Percentiles rank a stretch among this genome's conserved stretches.
Evolutionary conservation across 2,888 invertebrate species (phyloP).

Genomic region (Chelonus formosanus): DNA sequence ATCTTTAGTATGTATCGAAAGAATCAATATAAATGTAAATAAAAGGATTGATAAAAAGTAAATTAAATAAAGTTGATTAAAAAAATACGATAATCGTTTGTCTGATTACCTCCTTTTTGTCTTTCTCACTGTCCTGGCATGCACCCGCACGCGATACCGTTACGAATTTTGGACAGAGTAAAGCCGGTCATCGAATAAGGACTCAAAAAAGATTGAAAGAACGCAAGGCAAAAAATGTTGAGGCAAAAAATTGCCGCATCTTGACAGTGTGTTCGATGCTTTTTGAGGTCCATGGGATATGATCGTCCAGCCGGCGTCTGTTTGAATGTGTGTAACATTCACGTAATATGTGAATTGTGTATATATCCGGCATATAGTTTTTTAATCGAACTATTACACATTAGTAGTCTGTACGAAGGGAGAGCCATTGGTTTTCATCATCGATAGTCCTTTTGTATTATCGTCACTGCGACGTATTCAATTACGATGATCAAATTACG

Average conservation of each 20-base stretch:
- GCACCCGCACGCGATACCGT: conserved; percentile 38
- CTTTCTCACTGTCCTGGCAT: conserved; percentile 20
- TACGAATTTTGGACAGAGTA: conserved; percentile 30
- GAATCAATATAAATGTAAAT: conserved; percentile 4
- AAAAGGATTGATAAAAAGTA: conserved; percentile 18
- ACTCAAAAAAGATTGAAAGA: conserved; percentile 20
- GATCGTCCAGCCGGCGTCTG: too few species aligned
- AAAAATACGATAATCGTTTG: conserved; percentile 42
- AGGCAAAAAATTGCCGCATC: conserved; percentile 29
- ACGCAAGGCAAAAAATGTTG: conserved; percentile 27
- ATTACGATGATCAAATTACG: conserved; percentile 42
- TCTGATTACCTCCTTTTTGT: conserved; percentile 26
- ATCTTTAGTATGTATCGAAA: too few species aligned
- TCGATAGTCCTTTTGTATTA: conserved; percentile 25
- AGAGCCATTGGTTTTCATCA: conserved; percentile 14
- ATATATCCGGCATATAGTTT: conserved; percentile 15
- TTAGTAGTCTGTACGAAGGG: conserved; percentile 12
- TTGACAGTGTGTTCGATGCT: background rate
- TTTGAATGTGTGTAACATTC: too few species aligned
- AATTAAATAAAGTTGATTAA: conserved; percentile 7
- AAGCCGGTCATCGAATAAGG: background rate
- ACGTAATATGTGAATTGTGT: background rate
- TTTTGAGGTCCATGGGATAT: background rate
- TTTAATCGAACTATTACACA: conserved; percentile 8
- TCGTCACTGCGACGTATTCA: conserved; percentile 32